Evolutionary conservation across 2,888 invertebrate species (phyloP), one percentile per base, ranked within the genome.

Genomic region (Tridacna crocea): DNA sequence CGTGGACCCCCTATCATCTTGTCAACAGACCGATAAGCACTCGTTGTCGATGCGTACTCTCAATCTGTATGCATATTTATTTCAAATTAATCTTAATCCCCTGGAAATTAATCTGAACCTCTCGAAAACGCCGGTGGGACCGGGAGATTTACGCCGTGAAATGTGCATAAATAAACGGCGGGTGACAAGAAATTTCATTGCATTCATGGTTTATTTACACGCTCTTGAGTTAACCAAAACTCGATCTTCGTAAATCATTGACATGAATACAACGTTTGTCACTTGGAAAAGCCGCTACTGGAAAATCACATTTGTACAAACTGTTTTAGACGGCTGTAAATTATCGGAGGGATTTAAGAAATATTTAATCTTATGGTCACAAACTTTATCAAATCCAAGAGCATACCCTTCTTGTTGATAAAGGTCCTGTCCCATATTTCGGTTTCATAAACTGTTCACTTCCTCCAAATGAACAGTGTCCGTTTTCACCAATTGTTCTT

Each of bases 71-170:
- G 77, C 81, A 68, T 81, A 81, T 81, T 81, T 81, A 77, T 74
- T 72, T 72, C 70, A 47, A 74, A 77, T 82, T 78, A 82, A 78
- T 73, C 73, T 58, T 70, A 72, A 83, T 76, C 78, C 79, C 72
- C 63, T 79, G 70, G 77, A 74, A 77, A 84, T 84, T 84, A 84
- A 84, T 84, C 84, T 79, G 27, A 26, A 36, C 46, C 79, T 68
- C 84, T 81, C 63, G 79, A 84, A 79, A 70, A 51, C 72, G 76
- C 80, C 79, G 79, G 72, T 79, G 51, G 63, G 70, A 74, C 58
- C 47, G 48, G 46, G 19, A 81, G 74, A 81, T 84, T 84, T 84
- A 84, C 77, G 78, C 74, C 76, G 27, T 19, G 65, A 47, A n/a
- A 60, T 24, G 47, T 70, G 72, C 84, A 84, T 84, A 84, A 84